Base-by-base conservation (phyloP, 2,888 invertebrate species). In the Ferdinandea cuprea region DNA sequence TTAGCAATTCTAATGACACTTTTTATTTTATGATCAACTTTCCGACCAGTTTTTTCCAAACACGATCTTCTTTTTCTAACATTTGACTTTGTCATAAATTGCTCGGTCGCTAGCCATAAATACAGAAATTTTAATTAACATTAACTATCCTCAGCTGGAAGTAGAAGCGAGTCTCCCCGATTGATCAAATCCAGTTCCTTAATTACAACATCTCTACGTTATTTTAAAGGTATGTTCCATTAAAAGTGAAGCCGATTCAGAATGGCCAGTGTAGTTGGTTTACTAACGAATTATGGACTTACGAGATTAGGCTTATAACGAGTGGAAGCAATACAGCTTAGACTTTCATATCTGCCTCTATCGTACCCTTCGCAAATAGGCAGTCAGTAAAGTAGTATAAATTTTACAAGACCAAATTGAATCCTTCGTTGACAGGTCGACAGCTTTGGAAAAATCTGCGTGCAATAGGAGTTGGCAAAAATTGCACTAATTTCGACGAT, bases 21-120 rank as follows among this genome's bases (percentile, higher is more conserved):
- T 58, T 44, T 44, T 25, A 3, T 59, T 44, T 25, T 17, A 52
- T 11, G 35, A 35, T n/a, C 35, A 35, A 35, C 11, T 35, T 2
- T 25, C 25, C 3, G 25, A 25, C 25, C 5, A 2, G 5, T 5
- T 25, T 25, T 25, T 7, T 21, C 19, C 5, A 21, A 46, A 1
- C 19, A 44, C 4, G 3, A n/a, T n/a, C n/a, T n/a, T n/a, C n/a
- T n/a, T n/a, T n/a, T n/a, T 15, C 9, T 4, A 13, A 52, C 28
- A 8, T 9, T 32, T 52, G 15, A 15, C 8, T 52, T 15, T 13
- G 2, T 32, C 4, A 44, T 44, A 19, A 32, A 52, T 52, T 30
- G 7, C 13, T 30, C 52, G 8, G 52, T 30, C 3, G 8, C 7
- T 15, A 32, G 6, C 15, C 8, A 30, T 17, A 17, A 30, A 52